Base-by-base conservation (phyloP, 2,888 invertebrate species). In the Parasteatoda lunata region DNA sequence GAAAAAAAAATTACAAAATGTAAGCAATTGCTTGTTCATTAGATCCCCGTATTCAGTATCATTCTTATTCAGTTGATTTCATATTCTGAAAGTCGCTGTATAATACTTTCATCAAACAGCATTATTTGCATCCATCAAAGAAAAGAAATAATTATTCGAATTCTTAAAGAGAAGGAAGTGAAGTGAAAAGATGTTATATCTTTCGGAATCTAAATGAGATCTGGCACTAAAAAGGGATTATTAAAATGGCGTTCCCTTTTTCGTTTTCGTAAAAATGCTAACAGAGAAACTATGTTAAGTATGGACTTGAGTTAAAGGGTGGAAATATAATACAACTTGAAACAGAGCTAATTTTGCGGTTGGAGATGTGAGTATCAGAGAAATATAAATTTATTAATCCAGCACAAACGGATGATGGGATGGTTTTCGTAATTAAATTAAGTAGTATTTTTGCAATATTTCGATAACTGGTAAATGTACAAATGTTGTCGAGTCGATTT, bases 111-210 rank as follows among this genome's bases (percentile, higher is more conserved):
- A 69, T 69, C 69, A 45, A 48, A 47, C 8, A 48, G 30, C 69
- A 69, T 15, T 47, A 69, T 69, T 69, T 69, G 69, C 69, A 69
- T 69, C 69, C 48, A 45, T 69, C 69, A 69, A 47, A n/a, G 5
- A 13, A 45, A 59, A 13, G 15, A 69, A 69, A 69, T 69, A n/a
- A 69, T 59, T 59, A 59, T 59, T 59, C 59, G 59, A 59, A 59
- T 69, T 69, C 69, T 69, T 69, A 45, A 48, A 48, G 45, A 48
- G 69, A 69, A 13, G 69, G 11, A 6, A 13, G 30, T 48, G 45
- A 13, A 8, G 11, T 9, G 69, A 69, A 69, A 69, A 69, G 45
- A 48, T 48, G 69, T 69, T 48, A 47, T 13, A 69, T 48, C 11
- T 48, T 4, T 8, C 47, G 9, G 69, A 69, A 69, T 69, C 45